phyloP scores from a whole-genome alignment of 2,113 vertebrate genomes.

The Otolemur garnettii region DNA sequence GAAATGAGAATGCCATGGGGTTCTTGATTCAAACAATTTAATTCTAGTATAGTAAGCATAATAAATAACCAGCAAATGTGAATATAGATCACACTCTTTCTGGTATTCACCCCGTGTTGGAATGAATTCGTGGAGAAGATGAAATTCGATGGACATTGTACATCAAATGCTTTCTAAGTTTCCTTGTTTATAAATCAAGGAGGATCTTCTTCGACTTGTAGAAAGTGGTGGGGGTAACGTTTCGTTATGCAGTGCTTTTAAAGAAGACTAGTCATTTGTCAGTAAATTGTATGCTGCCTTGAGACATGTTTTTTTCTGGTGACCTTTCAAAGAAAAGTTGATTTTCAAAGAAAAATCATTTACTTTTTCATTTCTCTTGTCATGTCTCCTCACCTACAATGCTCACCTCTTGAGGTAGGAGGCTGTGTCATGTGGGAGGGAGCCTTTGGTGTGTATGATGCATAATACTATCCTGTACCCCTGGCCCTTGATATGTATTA shows the following conservation, averaged over 20 bases:
- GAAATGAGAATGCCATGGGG: not conserved
- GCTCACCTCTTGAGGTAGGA: not conserved
- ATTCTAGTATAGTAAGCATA: not conserved
- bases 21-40: not conserved
- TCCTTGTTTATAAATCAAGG: conserved; percentile 28
- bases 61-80: not conserved
- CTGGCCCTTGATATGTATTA: not conserved
- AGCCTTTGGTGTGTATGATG: not conserved
- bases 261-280: not conserved
- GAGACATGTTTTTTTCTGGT: conserved; percentile 2
- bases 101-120: not conserved
- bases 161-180: not conserved
- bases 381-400: not conserved
- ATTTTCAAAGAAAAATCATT: not conserved
- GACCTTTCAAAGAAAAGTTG: not conserved
- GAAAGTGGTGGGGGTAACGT: not conserved
- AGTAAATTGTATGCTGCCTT: not conserved
- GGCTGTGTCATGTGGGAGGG: not conserved
- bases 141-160: not conserved
- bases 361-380: not conserved
- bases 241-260: not conserved
- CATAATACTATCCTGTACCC: not conserved
- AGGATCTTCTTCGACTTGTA: not conserved
- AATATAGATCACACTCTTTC: not conserved
- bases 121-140: not conserved